Evolutionary conservation across 2,797 vertebrate genomes (phyloP).

Genomic region (Eulemur rubriventer): DNA sequence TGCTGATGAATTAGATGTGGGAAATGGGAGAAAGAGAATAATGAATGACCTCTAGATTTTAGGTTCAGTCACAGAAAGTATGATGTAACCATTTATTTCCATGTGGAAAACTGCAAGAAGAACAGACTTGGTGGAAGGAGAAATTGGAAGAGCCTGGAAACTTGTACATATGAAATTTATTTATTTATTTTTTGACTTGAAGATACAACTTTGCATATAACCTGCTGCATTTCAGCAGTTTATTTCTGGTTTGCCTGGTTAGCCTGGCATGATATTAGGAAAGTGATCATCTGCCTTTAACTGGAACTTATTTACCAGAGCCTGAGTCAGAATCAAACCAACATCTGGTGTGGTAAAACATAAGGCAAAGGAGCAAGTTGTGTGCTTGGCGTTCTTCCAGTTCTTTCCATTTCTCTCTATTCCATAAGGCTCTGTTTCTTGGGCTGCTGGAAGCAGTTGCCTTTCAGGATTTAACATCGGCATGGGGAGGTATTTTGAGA

Average conservation of each 20-base stretch:
- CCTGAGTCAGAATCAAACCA: slow-evolving; percentile 35
- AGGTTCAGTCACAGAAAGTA: background rate
- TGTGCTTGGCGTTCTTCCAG: background rate
- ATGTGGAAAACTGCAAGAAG: background rate
- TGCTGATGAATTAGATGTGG: background rate
- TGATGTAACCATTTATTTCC: background rate
- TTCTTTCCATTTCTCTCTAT: background rate
- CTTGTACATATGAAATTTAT: background rate
- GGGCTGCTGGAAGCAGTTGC: background rate
- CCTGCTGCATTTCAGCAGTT: background rate
- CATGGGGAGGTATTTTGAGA: slow-evolving; percentile 8
- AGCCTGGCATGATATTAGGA: background rate
- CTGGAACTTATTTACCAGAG: slow-evolving; percentile 3
- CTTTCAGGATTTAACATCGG: slow-evolving; percentile 17
- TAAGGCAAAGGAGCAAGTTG: background rate
- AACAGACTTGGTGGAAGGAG: background rate
- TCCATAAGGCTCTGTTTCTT: background rate
- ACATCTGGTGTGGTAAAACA: background rate
- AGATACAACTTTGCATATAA: slow-evolving; percentile 2
- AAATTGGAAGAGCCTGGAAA: background rate
- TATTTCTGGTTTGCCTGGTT: background rate
- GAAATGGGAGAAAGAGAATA: background rate
- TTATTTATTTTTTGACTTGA: background rate
- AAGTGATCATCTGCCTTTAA: slow-evolving; percentile 17
- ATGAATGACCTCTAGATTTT: background rate